Evolutionary conservation across 2,113 vertebrate species (phyloP).

Genomic region (Sebastes fasciatus): DNA sequence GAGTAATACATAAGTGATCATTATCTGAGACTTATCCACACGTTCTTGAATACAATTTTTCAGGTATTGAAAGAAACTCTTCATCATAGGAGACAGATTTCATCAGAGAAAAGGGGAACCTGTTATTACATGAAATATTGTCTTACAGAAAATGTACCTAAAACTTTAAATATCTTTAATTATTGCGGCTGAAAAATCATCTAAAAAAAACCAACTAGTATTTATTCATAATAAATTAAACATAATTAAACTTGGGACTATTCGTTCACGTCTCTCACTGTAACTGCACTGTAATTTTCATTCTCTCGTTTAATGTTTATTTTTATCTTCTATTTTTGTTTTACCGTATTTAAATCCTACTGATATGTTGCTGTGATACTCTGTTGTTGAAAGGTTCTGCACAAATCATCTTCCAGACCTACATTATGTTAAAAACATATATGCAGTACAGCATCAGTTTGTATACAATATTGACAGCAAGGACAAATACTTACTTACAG

Average conservation of each 20-base stretch:
- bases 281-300: neutral
- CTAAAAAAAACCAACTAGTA: neutral
- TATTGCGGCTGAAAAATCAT: neutral
- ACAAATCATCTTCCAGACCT: neutral
- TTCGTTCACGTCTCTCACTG: neutral
- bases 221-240: neutral
- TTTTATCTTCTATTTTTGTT: neutral
- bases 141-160: too few relatives aligned
- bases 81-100: neutral
- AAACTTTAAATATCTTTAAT: neutral
- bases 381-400: neutral
- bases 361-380: neutral
- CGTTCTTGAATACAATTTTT: neutral
- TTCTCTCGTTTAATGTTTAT: neutral
- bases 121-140: neutral
- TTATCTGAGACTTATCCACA: neutral
- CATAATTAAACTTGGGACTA: neutral
- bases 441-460: neutral
- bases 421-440: neutral
- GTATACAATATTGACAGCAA: neutral
- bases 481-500: neutral
- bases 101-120: neutral
- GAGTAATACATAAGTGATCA: neutral
- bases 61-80: neutral
- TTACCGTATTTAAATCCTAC: neutral